phyloP scores from a whole-genome alignment of 2,888 invertebrate species.

The Lapara coniferarum region DNA sequence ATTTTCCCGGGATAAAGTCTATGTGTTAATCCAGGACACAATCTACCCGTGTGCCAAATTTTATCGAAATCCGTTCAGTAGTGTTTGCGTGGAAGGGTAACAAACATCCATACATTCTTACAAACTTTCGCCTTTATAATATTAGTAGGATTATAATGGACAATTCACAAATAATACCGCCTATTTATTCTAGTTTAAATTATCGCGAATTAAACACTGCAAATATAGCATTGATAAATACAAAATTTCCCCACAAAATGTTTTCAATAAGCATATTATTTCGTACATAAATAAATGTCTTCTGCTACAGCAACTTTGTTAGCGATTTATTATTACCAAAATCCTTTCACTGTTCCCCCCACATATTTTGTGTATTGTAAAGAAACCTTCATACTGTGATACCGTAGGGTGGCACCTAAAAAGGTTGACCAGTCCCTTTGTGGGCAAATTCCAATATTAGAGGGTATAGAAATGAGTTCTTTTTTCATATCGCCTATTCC shows the following conservation, averaged over 20 bases:
- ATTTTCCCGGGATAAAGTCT: no score
- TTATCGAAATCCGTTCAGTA: no score
- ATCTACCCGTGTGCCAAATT: no score
- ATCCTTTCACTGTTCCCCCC: slow-evolving; percentile 27
- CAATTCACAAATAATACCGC: no score
- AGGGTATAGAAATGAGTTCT: slow-evolving; percentile 59
- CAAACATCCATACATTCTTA: no score
- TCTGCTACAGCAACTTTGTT: slow-evolving; percentile 41
- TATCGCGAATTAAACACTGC: no score
- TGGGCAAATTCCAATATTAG: slow-evolving; percentile 75
- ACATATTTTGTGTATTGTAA: slow-evolving; percentile 39
- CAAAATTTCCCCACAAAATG: background rate
- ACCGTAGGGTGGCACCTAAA: slow-evolving; percentile 51
- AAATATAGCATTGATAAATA: no score
- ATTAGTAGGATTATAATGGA: no score
- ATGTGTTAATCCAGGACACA: no score
- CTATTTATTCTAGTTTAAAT: no score
- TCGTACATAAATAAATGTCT: slow-evolving; percentile 43
- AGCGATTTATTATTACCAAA: slow-evolving; percentile 39
- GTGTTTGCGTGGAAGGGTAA: no score
- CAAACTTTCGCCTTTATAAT: no score
- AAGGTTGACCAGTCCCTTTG: slow-evolving; percentile 76
- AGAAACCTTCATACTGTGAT: slow-evolving; percentile 45
- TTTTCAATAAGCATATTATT: background rate
- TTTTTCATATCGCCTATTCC: slow-evolving; percentile 63